Base-by-base conservation (phyloP, 2,888 invertebrate genomes). In the Dinocampus coccinellae region DNA sequence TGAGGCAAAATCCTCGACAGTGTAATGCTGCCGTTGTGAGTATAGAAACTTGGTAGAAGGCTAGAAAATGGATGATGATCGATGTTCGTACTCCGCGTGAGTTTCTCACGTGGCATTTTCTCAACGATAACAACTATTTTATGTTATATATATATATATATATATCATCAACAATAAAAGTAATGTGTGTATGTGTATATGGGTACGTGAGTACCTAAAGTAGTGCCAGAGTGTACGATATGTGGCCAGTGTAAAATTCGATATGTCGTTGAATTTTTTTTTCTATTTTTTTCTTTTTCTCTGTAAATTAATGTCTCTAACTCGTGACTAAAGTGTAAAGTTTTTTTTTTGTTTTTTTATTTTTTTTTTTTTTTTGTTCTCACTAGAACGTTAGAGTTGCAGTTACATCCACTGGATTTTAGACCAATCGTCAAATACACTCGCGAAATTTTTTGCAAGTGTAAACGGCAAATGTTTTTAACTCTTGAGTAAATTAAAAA, bases 51-150 rank as follows among this genome's bases (percentile, higher is more conserved):
- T 72, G 70, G 67, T 66, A 26, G 60, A 58, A 62, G 22, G 57
- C 52, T 33, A 16, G 42, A 62, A 71, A 73, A 72, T 70, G 69
- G 74, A 77, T 68, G 75, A 74, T 77, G 77, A 77, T 77, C 70
- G 77, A 77, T 75, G 72, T 58, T 55, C 64, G 52, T 33, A 16
- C 20, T 33, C n/a, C n/a, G 33, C 34, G n/a, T 39, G 61, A 65
- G 55, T 58, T 39, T 33, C 70, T 76, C 33, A 42, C 29, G 70
- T 63, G 66, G 42, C 33, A 24, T 57, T 57, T 70, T 61, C 61
- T 10, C 58, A 22, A 36, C 36, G 36, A 11, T 61, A 61, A 39
- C 9, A 39, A 61, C 34, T 63, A 20, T 47, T 22, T 29, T 26
- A 11, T 11, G 1, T 57, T 34, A 58, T 11, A 60, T 33, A 9